These are phyloP conservation scores for Silurus asotus DNA, from an alignment of 2,113 vertebrate species.

Conservation along the genomic window DNA sequence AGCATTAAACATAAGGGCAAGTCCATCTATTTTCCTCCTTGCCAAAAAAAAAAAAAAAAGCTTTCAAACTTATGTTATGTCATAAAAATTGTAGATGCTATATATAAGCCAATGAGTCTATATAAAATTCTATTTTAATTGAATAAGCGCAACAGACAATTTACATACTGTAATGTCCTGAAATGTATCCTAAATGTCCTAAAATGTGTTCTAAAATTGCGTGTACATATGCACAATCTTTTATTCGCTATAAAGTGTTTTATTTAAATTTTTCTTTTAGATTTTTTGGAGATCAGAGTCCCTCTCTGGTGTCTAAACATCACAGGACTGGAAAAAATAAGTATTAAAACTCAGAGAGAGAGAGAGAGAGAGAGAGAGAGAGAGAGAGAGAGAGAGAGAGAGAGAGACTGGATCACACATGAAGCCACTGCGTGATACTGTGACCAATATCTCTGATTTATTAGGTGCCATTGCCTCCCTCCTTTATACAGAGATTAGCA, in stretches of 20 bases:
- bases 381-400: neutral
- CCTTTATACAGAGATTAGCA: slow-evolving; percentile 47
- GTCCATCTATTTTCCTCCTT: slow-evolving; percentile 40
- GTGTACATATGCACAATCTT: neutral
- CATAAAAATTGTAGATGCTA: slow-evolving; percentile 28
- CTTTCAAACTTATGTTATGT: slow-evolving; percentile 47
- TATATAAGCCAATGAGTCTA: neutral
- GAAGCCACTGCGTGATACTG: slow-evolving; percentile 22
- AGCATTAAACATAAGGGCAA: slow-evolving; percentile 39
- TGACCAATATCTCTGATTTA: slow-evolving; percentile 55
- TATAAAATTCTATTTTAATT: slow-evolving; percentile 23
- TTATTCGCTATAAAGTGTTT: neutral
- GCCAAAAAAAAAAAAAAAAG: slow-evolving; percentile 10
- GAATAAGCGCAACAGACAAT: neutral
- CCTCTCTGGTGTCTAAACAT: slow-evolving; percentile 1
- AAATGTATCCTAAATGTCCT: neutral
- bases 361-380: neutral
- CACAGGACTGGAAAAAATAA: slow-evolving; percentile 12
- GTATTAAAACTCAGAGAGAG: slow-evolving; percentile 8
- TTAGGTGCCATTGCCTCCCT: slow-evolving; percentile 39
- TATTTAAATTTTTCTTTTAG: neutral
- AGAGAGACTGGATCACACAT: slow-evolving; percentile 24
- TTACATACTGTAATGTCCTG: no score
- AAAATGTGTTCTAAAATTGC: neutral
- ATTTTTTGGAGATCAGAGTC: neutral